These are phyloP conservation scores for Coremacera marginata DNA, from an alignment of 2,888 invertebrate genomes.

Conservation along the genomic window DNA sequence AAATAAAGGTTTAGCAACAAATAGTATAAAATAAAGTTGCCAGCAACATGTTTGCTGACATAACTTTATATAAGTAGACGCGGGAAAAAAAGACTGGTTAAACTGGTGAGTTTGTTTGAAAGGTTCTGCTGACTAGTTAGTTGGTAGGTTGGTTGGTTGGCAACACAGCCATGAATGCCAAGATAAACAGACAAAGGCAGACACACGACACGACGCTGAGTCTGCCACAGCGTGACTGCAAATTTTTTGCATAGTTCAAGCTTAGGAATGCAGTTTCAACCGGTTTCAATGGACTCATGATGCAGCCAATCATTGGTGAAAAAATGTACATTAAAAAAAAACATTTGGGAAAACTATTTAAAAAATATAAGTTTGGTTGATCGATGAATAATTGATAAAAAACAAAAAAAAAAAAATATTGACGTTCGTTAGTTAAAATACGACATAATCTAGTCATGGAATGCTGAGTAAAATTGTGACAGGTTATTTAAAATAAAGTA, in stretches of 20 bases:
- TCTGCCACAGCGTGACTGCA: conserved; percentile 33
- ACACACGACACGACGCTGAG: background rate
- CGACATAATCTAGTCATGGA: too few species aligned
- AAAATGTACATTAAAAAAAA: too few species aligned
- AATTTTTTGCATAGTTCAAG: conserved; percentile 33
- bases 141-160: background rate
- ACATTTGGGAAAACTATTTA: too few species aligned
- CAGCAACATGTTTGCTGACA: background rate
- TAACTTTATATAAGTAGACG: background rate
- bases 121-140: background rate
- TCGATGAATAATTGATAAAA: too few species aligned
- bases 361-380: too few species aligned
- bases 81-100: background rate
- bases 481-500: too few species aligned
- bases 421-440: too few species aligned
- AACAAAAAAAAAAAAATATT: too few species aligned
- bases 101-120: background rate
- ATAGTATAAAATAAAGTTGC: background rate
- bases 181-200: background rate
- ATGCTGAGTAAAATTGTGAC: too few species aligned
- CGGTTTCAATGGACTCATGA: background rate
- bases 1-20: background rate
- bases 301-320: background rate
- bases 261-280: conserved; percentile 28
- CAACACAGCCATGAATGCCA: background rate